A percentile compares a stretch with the other conserved stretches of the same genome.
phyloP scores from a whole-genome alignment of 2,888 invertebrate species.

The Mythimna ferrago region DNA sequence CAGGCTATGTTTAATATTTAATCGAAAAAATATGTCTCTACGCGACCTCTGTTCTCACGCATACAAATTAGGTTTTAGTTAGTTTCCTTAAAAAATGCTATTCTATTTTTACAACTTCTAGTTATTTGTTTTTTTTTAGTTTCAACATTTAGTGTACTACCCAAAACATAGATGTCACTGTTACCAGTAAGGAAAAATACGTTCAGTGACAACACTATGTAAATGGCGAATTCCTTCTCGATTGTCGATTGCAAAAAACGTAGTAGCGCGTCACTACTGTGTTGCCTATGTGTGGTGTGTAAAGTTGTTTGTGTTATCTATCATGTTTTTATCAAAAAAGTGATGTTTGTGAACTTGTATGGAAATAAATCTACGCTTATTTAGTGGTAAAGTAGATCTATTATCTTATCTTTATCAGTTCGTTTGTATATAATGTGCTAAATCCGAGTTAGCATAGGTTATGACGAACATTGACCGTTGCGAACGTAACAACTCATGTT shows the following conservation, averaged over 20 bases:
- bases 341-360: slow-evolving; percentile 86
- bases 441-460: slow-evolving; percentile 82
- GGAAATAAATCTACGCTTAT: slow-evolving; percentile 81
- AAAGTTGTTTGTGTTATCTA: slow-evolving; percentile 86
- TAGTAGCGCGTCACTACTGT: slow-evolving; percentile 76
- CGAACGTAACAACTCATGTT: slow-evolving; percentile 78
- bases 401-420: slow-evolving; percentile 82
- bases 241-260: slow-evolving; percentile 46
- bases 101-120: too few relatives aligned
- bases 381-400: slow-evolving; percentile 84
- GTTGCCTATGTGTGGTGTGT: slow-evolving; percentile 77
- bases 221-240: slow-evolving; percentile 59
- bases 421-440: slow-evolving; percentile 73
- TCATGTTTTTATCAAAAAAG: slow-evolving; percentile 90
- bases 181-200: slow-evolving; percentile 4
- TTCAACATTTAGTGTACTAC: background rate
- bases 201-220: slow-evolving; percentile 58
- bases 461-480: slow-evolving; percentile 74
- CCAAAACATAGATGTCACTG: slow-evolving; percentile 49
- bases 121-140: background rate
- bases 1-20: too few relatives aligned
- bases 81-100: background rate
- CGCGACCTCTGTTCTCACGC: background rate
- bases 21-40: too few relatives aligned
- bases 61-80: background rate